phyloP scores from a whole-genome alignment of 2,113 vertebrate species.

The Macaca mulatta region DNA sequence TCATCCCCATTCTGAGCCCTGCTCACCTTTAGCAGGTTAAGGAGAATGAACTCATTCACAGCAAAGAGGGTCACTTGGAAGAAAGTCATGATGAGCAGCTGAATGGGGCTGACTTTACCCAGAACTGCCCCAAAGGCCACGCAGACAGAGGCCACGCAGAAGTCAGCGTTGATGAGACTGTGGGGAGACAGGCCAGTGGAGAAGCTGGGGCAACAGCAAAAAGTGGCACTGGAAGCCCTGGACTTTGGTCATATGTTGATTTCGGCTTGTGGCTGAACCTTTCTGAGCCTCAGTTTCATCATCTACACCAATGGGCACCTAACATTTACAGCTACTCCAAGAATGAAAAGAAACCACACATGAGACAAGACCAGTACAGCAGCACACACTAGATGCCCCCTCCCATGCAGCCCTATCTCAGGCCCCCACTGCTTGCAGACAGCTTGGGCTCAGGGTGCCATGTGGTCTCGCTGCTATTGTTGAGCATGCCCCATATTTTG shows the following conservation, averaged over 20 bases:
- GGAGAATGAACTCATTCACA: slow-evolving; percentile 94
- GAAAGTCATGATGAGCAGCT: slow-evolving; percentile 93
- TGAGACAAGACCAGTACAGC: neutral
- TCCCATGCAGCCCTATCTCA: neutral
- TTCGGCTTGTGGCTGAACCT: neutral
- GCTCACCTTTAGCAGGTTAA: slow-evolving; percentile 92
- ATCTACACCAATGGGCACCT: neutral
- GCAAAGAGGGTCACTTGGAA: slow-evolving; percentile 94
- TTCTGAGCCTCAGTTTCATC: neutral
- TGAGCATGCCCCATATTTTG: too few relatives aligned
- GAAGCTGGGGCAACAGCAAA: neutral
- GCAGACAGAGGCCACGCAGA: slow-evolving; percentile 93
- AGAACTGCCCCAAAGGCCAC: slow-evolving; percentile 96
- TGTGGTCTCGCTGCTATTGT: neutral
- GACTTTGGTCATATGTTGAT: neutral
- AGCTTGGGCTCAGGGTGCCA: neutral
- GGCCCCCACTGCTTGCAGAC: neutral
- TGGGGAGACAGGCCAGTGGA: neutral
- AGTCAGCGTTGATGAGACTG: slow-evolving; percentile 98
- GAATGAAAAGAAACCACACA: neutral
- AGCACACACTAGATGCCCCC: neutral
- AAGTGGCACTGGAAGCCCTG: neutral
- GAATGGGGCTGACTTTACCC: slow-evolving; percentile 96
- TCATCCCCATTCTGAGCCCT: neutral
- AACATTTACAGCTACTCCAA: neutral